Conservation (phyloP, 2,888 invertebrate species). For the Lottia gigantea region DNA sequence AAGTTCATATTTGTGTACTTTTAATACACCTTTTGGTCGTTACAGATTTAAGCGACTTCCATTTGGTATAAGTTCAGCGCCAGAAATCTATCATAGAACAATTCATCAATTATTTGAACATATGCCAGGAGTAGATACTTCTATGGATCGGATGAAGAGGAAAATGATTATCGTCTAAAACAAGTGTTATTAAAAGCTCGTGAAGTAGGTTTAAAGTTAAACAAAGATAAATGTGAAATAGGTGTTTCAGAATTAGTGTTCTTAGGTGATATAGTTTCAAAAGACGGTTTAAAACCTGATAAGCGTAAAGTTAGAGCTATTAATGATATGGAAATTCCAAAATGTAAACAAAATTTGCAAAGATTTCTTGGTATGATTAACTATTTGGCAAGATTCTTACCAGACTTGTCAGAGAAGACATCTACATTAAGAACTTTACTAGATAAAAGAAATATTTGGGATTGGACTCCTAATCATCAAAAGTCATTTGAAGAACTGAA, state of each 20-base stretch:
- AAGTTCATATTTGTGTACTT: constrained; percentile 17
- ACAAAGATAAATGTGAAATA: constrained; percentile 20
- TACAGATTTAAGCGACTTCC: not conserved
- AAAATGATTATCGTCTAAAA: constrained; percentile 2
- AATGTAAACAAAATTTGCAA: not conserved
- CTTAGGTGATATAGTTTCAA: constrained; percentile 17
- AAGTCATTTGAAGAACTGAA: constrained; percentile 15
- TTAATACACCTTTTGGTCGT: constrained; percentile 30
- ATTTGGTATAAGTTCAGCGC: constrained; percentile 22
- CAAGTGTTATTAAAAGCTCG: constrained; percentile 6
- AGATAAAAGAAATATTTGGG: constrained; percentile 9
- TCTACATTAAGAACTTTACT: constrained; percentile 5
- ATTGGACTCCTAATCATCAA: constrained; percentile 2
- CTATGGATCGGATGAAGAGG: not conserved
- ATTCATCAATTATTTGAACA: constrained; percentile 17
- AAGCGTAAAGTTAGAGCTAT: constrained; percentile 5
- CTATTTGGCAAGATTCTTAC: not conserved
- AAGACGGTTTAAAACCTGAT: constrained; percentile 16
- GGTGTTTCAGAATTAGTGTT: constrained; percentile 20
- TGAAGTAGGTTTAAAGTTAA: constrained; percentile 13
- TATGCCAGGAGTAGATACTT: constrained; percentile 11
- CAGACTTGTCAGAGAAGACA: not conserved
- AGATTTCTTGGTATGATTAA: constrained; percentile 3
- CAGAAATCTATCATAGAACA: constrained; percentile 16
- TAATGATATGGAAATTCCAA: not conserved